Evolutionary conservation across 2,888 invertebrate species (phyloP).

Genomic region (Sminthurinus aureus): DNA sequence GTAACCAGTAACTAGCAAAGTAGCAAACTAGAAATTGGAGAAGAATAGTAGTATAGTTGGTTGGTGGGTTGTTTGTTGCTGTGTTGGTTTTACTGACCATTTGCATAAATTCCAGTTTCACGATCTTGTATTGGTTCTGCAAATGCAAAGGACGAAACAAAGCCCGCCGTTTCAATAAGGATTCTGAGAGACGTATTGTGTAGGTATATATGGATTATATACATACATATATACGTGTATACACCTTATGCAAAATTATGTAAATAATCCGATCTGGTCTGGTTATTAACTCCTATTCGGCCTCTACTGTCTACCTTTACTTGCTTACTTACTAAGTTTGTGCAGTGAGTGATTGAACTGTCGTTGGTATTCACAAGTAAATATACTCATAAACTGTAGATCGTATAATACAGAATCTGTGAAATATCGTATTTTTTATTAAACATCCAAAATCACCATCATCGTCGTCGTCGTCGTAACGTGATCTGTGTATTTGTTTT

Average conservation of each 20-base stretch:
- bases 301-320: no score
- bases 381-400: not conserved
- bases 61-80: not conserved
- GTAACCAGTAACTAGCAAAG: not conserved
- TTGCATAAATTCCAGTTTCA: slow-evolving; percentile 27
- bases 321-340: no score
- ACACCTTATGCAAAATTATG: not conserved
- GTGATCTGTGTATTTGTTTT: no score
- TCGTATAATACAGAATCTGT: no score
- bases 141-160: not conserved
- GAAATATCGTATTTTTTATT: no score
- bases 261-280: not conserved
- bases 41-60: not conserved
- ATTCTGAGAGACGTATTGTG: not conserved
- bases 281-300: not conserved
- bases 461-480: no score
- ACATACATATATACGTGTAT: not conserved
- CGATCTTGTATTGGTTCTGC: not conserved
- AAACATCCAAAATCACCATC: no score
- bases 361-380: not conserved
- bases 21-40: not conserved
- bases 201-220: not conserved
- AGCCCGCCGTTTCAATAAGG: slow-evolving; percentile 10
- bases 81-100: not conserved
- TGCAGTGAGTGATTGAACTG: not conserved